Conservation (phyloP, 2,113 vertebrate genomes). For the Trichechus manatus region DNA sequence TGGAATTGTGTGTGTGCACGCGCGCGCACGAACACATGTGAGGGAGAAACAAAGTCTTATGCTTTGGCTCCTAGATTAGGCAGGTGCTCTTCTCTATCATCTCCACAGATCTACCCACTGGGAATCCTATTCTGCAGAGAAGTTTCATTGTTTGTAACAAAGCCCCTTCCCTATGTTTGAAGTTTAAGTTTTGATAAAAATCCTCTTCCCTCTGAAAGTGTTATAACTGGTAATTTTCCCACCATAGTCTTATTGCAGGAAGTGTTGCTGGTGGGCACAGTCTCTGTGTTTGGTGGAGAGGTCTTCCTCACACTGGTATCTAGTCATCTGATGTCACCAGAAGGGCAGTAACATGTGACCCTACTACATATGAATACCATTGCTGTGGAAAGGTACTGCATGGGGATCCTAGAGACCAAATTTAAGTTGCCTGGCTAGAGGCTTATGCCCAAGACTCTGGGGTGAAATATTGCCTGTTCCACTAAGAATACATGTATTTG, state of each 20-base stretch:
- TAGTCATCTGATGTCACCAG: not conserved
- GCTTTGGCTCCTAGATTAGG: not conserved
- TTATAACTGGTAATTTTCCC: not conserved
- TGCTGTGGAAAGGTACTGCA: not conserved
- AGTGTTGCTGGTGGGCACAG: not conserved
- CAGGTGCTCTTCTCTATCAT: no score
- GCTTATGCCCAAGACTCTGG: not conserved
- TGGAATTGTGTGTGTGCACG: not conserved
- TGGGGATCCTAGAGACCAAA: not conserved
- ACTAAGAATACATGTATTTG: not conserved
- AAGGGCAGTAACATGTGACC: not conserved
- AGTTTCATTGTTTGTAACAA: not conserved
- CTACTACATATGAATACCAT: no score
- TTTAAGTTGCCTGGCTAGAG: not conserved
- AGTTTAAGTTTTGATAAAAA: not conserved
- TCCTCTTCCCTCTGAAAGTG: not conserved
- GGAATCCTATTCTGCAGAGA: not conserved
- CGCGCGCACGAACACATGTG: no score
- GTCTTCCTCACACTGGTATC: not conserved
- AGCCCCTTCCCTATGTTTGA: not conserved
- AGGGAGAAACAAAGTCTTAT: not conserved
- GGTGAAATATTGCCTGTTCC: not conserved
- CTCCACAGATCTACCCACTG: no score
- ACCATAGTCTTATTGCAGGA: not conserved
- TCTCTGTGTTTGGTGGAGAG: not conserved